Evolutionary conservation across 2,113 vertebrate species (phyloP).

Genomic region (Pelmatolapia mariae): DNA sequence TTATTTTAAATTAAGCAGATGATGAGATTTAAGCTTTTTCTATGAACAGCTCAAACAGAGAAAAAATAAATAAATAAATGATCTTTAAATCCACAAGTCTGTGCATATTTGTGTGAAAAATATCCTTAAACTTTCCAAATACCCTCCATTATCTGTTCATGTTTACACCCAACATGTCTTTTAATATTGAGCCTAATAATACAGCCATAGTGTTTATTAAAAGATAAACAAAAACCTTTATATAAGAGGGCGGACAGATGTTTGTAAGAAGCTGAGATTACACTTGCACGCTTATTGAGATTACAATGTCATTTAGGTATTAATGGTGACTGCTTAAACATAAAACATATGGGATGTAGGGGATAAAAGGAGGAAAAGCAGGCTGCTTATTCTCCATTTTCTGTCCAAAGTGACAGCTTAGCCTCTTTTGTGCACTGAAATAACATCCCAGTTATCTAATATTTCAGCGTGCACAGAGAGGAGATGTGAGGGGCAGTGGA

Average conservation of each 20-base stretch:
- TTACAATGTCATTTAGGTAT: slow-evolving; percentile 36
- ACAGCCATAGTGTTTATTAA: not conserved
- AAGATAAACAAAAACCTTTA: not conserved
- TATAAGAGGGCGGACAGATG: slow-evolving; percentile 10
- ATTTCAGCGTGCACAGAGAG: not conserved
- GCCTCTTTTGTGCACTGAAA: slow-evolving; percentile 5
- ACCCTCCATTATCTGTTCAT: not conserved
- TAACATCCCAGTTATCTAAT: slow-evolving; percentile 5
- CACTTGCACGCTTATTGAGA: slow-evolving; percentile 19
- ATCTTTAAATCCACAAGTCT: not conserved
- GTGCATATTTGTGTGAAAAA: not conserved
- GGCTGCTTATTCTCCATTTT: slow-evolving; percentile 9
- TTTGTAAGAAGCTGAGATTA: slow-evolving; percentile 20
- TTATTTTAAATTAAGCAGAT: not conserved
- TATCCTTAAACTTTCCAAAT: not conserved
- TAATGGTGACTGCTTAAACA: slow-evolving; percentile 26
- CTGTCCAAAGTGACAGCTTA: slow-evolving; percentile 33
- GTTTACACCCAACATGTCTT: not conserved
- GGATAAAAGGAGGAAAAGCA: slow-evolving; percentile 19
- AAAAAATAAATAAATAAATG: not conserved
- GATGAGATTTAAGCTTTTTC: not conserved
- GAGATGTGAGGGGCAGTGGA: not conserved
- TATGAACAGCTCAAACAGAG: not conserved
- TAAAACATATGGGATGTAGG: slow-evolving; percentile 21
- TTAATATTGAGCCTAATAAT: not conserved